These are phyloP conservation scores for Coleophora flavipennella DNA, from an alignment of 2,888 invertebrate genomes.

Conservation along the genomic window DNA sequence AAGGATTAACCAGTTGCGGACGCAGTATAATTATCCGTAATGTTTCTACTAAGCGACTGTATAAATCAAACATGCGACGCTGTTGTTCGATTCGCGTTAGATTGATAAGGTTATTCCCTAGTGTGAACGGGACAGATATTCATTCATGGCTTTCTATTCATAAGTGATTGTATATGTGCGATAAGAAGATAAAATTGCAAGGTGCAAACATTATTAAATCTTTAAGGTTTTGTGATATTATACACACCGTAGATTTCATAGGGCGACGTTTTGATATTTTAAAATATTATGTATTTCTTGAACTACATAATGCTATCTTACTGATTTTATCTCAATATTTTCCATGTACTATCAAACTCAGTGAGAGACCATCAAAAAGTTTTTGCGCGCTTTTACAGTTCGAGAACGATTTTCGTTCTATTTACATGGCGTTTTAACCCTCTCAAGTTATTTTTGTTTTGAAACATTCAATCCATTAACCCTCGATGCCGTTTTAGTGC, in stretches of 20 bases:
- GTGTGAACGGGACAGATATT: constrained; percentile 68
- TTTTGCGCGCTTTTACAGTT: constrained; percentile 50
- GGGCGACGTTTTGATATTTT: too few relatives aligned
- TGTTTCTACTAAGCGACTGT: constrained; percentile 72
- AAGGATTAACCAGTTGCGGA: constrained; percentile 47
- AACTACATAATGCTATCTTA: constrained; percentile 5
- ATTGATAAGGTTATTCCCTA: constrained; percentile 70
- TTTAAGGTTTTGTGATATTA: too few relatives aligned
- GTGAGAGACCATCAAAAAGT: constrained; percentile 50
- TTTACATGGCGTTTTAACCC: constrained; percentile 52
- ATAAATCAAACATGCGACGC: constrained; percentile 72
- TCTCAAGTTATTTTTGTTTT: constrained; percentile 41
- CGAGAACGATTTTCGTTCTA: constrained; percentile 50
- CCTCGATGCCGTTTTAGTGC: constrained; percentile 19
- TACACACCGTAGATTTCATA: too few relatives aligned
- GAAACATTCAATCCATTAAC: constrained; percentile 47
- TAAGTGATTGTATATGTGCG: constrained; percentile 51
- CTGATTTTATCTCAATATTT: constrained; percentile 20
- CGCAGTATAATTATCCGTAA: constrained; percentile 67
- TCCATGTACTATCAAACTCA: constrained; percentile 28
- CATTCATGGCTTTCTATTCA: constrained; percentile 59
- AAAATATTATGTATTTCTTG: constrained; percentile 17
- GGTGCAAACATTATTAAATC: background rate
- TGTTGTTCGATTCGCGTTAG: constrained; percentile 72
- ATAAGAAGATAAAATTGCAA: constrained; percentile 5